phyloP scores from a whole-genome alignment of 2,113 vertebrate genomes.

The Aix galericulata region DNA sequence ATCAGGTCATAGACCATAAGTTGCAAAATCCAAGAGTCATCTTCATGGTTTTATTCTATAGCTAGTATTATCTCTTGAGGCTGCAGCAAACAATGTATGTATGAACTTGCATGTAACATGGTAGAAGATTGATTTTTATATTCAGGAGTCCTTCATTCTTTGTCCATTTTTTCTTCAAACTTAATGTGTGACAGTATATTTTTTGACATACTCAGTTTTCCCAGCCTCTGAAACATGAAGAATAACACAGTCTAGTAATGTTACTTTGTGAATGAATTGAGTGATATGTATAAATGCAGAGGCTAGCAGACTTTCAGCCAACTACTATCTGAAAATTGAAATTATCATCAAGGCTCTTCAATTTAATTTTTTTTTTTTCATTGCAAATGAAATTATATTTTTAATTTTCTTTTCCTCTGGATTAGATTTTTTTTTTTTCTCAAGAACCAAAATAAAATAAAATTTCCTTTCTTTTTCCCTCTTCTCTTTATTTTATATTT shows the following conservation, averaged over 20 bases:
- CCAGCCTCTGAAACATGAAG: not conserved
- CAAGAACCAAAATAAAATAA: not conserved
- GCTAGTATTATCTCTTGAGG: not conserved
- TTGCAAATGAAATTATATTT: not conserved
- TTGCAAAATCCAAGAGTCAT: not conserved
- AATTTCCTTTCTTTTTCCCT: not conserved
- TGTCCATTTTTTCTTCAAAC: not conserved
- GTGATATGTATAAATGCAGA: not conserved
- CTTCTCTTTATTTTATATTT: conserved; percentile 33
- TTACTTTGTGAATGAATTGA: not conserved
- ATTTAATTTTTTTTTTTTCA: not conserved
- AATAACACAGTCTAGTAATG: not conserved
- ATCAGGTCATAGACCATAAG: not conserved
- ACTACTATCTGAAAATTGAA: not conserved
- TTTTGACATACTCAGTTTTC: not conserved
- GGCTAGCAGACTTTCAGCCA: not conserved
- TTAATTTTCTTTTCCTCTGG: not conserved
- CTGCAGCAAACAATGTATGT: not conserved
- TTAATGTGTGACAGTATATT: not conserved
- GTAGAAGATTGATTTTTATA: not conserved
- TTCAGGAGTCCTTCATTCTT: not conserved
- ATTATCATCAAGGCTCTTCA: not conserved
- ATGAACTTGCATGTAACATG: not conserved
- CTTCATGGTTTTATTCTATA: not conserved
- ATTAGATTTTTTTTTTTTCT: not conserved